Percentiles rank a stretch among this genome's conserved stretches.
Evolutionary conservation across 2,888 invertebrate species (phyloP).

Genomic region (Drosophila picticornis): DNA sequence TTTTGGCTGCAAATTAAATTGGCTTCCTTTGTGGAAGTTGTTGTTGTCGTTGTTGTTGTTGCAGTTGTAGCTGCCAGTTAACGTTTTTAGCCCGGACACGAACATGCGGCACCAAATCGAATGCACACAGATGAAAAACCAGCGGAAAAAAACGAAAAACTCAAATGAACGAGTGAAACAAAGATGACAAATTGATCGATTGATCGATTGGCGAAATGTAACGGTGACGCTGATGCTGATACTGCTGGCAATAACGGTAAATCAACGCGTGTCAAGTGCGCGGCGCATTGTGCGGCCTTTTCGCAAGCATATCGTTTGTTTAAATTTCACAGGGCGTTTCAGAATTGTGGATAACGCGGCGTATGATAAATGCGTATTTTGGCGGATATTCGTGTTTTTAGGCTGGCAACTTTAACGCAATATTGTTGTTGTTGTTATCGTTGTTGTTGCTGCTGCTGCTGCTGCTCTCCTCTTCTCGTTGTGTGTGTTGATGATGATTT

Average conservation of each 20-base stretch:
- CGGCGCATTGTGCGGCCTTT: conserved; percentile 68
- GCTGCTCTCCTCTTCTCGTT: conserved; percentile 1
- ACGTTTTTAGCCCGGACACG: conserved; percentile 74
- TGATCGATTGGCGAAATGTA: conserved; percentile 18
- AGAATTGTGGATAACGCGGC: conserved; percentile 51
- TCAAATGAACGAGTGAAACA: conserved; percentile 23
- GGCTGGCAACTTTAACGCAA: conserved; percentile 53
- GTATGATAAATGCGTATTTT: conserved; percentile 66
- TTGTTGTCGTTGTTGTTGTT: conserved; percentile 43
- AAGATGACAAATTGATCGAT: conserved; percentile 16
- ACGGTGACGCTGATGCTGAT: conserved; percentile 1
- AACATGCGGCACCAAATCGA: conserved; percentile 83
- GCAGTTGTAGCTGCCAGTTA: conserved; percentile 63
- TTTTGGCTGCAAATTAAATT: conserved; percentile 42
- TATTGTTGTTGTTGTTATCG: conserved; percentile 13
- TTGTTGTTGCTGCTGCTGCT: not conserved
- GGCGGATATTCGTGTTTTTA: conserved; percentile 1
- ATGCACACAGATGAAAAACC: conserved; percentile 22
- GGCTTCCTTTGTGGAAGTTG: conserved; percentile 34
- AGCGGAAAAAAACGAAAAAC: conserved; percentile 21
- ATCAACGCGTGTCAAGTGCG: conserved; percentile 82
- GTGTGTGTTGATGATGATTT: conserved; percentile 65
- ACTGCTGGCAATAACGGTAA: conserved; percentile 12
- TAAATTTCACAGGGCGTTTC: conserved; percentile 25
- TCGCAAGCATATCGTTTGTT: conserved; percentile 69